A percentile compares a stretch with the other conserved stretches of the same genome.
These are phyloP conservation scores for Turritopsis rubra DNA, from an alignment of 30 jellyfish, hydroid and myxozoan genomes.

Conservation along the genomic window DNA sequence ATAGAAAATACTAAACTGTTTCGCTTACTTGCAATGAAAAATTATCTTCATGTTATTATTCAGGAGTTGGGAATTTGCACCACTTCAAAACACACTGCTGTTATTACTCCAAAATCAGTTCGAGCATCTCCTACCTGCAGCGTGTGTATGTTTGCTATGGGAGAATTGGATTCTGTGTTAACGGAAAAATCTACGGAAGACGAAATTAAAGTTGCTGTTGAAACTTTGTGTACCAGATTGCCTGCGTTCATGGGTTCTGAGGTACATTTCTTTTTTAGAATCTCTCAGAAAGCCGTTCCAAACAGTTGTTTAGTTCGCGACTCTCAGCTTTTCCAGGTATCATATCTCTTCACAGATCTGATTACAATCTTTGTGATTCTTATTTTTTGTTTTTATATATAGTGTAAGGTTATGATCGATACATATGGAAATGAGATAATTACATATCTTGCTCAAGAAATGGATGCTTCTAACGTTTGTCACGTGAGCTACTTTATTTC, in stretches of 20 bases:
- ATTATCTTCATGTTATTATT: neutral
- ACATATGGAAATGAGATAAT: neutral
- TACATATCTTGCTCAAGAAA: neutral
- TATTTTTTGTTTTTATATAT: neutral
- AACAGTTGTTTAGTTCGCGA: neutral
- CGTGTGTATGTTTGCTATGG: conserved; percentile 31
- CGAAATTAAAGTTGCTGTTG: conserved; percentile 33
- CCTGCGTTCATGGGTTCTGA: conserved; percentile 23
- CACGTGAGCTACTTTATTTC: neutral
- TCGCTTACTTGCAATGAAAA: too few relatives aligned
- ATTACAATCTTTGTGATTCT: neutral
- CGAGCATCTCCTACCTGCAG: neutral
- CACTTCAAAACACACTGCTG: neutral
- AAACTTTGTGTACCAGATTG: conserved; percentile 6
- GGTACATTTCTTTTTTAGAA: neutral
- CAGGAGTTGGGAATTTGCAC: neutral
- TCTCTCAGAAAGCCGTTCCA: neutral
- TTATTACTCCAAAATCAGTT: neutral
- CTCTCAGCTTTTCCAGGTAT: too few relatives aligned
- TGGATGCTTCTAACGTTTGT: conserved; percentile 16
- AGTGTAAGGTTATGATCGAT: conserved; percentile 2
- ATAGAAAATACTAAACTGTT: too few relatives aligned
- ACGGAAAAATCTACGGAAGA: conserved; percentile 24
- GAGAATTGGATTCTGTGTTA: conserved; percentile 2
- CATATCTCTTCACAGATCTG: too few relatives aligned